A percentile compares a stretch with the other conserved stretches of the same genome.
phyloP scores from a whole-genome alignment of 2,797 vertebrate species.

The Onychomys arenicola region DNA sequence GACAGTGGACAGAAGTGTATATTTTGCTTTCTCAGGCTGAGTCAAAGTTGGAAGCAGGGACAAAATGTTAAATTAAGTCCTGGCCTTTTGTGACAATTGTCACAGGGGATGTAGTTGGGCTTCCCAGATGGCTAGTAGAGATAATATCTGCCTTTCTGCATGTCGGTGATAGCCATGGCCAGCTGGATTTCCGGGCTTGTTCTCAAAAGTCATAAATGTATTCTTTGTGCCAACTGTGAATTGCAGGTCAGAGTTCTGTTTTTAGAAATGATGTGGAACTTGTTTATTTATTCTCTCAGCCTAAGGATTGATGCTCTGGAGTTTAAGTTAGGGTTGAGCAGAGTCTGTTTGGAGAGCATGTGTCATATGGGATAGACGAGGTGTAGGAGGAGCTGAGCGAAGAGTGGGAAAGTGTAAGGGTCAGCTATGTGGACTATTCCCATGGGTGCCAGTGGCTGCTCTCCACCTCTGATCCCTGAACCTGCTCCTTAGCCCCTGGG shows the following conservation, averaged over 20 bases:
- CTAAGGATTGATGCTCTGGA: not conserved
- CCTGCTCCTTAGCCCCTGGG: not conserved
- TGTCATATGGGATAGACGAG: not conserved
- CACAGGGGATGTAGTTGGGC: not conserved
- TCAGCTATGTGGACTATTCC: not conserved
- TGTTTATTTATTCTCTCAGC: not conserved
- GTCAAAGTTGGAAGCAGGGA: not conserved
- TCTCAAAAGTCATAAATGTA: not conserved
- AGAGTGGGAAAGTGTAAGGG: too few species aligned
- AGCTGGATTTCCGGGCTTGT: not conserved
- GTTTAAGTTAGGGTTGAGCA: not conserved
- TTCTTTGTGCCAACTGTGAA: not conserved
- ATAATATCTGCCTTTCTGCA: not conserved
- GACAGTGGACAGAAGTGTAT: too few species aligned
- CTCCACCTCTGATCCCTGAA: not conserved
- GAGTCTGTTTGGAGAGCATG: not conserved
- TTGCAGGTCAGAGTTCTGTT: not conserved
- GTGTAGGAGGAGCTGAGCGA: not conserved
- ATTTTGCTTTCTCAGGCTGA: not conserved
- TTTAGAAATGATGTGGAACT: not conserved
- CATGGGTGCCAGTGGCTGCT: not conserved
- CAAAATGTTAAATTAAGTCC: not conserved
- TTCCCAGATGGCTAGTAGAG: not conserved
- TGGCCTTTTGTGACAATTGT: not conserved
- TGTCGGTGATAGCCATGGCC: too few species aligned